These are phyloP conservation scores for Busseola fusca DNA, from an alignment of 2,888 invertebrate genomes.

Conservation along the genomic window DNA sequence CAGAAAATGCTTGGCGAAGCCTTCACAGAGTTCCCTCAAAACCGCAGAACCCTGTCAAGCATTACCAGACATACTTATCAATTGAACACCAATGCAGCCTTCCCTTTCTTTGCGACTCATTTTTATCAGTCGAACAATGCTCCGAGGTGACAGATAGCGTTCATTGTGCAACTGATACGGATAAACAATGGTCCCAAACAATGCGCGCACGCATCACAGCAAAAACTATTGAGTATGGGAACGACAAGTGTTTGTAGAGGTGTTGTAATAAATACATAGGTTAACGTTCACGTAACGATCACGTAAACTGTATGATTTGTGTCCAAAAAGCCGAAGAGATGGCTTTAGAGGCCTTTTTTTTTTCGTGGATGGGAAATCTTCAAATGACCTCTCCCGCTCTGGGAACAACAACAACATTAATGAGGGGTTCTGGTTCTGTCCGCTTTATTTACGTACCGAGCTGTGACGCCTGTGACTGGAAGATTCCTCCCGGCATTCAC, in stretches of 20 bases:
- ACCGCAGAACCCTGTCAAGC: not conserved
- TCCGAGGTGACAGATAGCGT: conserved; percentile 55
- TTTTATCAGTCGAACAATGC: conserved; percentile 65
- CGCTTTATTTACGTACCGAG: not conserved
- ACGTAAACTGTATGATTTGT: not conserved
- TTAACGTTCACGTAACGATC: conserved; percentile 10
- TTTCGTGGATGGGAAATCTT: no score
- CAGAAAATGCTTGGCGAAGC: not conserved
- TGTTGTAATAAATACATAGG: conserved; percentile 31
- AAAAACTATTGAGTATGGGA: conserved; percentile 58
- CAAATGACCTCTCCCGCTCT: no score
- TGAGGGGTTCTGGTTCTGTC: not conserved
- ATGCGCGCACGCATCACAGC: conserved; percentile 48
- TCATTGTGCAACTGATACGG: conserved; percentile 71
- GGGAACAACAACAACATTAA: not conserved
- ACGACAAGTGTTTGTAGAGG: conserved; percentile 39
- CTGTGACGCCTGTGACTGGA: not conserved
- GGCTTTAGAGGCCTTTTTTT: no score
- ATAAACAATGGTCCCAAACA: conserved; percentile 64
- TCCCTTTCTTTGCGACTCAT: conserved; percentile 45
- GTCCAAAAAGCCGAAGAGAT: no score
- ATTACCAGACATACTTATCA: conserved; percentile 19
- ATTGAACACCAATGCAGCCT: conserved; percentile 28
- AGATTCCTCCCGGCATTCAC: conserved; percentile 57
- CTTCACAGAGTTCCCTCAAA: not conserved